Percentiles rank a stretch among this genome's conserved stretches.
Evolutionary conservation across 2,888 invertebrate species (phyloP).

Genomic region (Stramonita haemastoma): DNA sequence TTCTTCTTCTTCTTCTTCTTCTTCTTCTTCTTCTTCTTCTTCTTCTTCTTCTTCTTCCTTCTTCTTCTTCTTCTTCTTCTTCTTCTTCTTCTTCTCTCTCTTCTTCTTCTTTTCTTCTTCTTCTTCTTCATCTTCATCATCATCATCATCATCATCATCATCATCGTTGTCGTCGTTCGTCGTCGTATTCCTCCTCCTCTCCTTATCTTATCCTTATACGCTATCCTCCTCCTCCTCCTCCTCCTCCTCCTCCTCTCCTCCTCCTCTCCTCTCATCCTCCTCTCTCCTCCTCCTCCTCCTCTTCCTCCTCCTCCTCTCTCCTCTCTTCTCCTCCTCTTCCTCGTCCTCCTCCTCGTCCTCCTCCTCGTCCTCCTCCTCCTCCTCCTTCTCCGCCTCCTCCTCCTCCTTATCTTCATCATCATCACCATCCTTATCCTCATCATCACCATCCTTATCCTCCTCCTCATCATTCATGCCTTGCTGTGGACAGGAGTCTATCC

Average conservation of each 20-base stretch:
- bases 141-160: not conserved
- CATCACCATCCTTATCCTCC: not conserved
- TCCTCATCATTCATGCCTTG: not conserved
- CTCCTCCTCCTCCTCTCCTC: not conserved
- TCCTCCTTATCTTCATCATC: not conserved
- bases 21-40: not conserved
- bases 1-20: not conserved
- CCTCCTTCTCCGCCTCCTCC: not conserved
- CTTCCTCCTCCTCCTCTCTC: no score
- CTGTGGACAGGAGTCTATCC: slow-evolving; percentile 60
- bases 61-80: no score
- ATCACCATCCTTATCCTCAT: not conserved
- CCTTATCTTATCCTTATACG: no score
- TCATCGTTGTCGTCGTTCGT: not conserved
- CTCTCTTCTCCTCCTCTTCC: no score
- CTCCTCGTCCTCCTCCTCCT: not conserved
- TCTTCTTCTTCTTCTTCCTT: no score
- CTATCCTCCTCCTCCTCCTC: not conserved
- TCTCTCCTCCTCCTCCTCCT: no score
- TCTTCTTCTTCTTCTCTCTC: no score
- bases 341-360: not conserved
- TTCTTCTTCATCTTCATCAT: not conserved
- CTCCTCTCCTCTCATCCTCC: no score
- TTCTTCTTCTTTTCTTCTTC: not conserved
- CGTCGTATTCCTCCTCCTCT: not conserved